A percentile compares a stretch with the other conserved stretches of the same genome.
Evolutionary conservation across 2,113 vertebrate genomes (phyloP).

Genomic region (Epinephelus fuscoguttatus): DNA sequence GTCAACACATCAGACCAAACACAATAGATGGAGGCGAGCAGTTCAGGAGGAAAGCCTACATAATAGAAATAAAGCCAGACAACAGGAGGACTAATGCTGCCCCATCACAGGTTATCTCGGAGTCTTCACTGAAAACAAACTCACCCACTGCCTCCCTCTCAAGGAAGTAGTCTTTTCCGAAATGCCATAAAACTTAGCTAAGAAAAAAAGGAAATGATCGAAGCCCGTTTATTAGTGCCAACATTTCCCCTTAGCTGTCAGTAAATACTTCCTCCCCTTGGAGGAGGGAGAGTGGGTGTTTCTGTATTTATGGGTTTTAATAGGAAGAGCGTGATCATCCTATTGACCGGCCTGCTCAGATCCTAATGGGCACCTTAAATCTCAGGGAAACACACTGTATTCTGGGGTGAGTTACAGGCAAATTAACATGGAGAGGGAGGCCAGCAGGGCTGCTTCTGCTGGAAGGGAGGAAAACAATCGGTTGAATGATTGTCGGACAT

Average conservation of each 20-base stretch:
- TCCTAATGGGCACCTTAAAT: conserved; percentile 82
- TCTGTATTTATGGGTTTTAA: conserved; percentile 85
- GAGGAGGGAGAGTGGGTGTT: conserved; percentile 23
- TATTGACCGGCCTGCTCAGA: conserved; percentile 76
- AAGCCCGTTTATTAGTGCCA: conserved; percentile 68
- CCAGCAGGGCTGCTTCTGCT: conserved; percentile 42
- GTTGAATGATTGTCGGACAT: conserved; percentile 77
- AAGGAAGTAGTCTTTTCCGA: conserved; percentile 19
- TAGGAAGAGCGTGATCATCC: conserved; percentile 77
- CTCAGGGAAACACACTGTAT: conserved; percentile 68
- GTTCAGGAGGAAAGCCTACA: conserved; percentile 39
- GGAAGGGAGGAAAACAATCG: conserved; percentile 69
- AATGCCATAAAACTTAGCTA: conserved; percentile 34
- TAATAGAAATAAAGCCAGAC: conserved; percentile 52
- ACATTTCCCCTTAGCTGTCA: conserved; percentile 59
- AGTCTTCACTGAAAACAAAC: conserved; percentile 32
- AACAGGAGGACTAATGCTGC: conserved; percentile 18
- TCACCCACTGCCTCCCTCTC: background rate
- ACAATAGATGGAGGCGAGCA: conserved; percentile 31
- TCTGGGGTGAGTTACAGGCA: conserved; percentile 79
- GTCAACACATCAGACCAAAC: conserved; percentile 54
- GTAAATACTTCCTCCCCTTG: conserved; percentile 70
- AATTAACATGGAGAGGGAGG: conserved; percentile 77
- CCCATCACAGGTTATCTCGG: background rate
- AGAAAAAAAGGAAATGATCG: conserved; percentile 52